Base-by-base conservation (phyloP, 2,888 invertebrate species). In the Vesta saturnalis region DNA sequence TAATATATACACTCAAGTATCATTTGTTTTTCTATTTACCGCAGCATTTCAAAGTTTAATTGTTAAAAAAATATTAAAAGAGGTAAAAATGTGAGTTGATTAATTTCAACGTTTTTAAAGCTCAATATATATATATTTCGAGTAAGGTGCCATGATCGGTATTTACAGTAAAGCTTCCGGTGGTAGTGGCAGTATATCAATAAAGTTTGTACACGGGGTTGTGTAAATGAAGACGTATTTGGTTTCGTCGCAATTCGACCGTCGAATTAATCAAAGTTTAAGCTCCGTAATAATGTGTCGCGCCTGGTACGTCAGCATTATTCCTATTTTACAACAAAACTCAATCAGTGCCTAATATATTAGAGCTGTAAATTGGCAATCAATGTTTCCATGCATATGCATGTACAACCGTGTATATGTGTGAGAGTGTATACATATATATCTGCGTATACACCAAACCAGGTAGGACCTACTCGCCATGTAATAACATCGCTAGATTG, bases 361-460 rank as follows among this genome's bases (percentile, higher is more conserved):
- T 85, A 84, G 83, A 84, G 84, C 83, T 84, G 84, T 83, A 84
- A 85, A 85, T 85, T 84, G 84, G 83, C 85, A 85, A 85, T 85
- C 85, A 84, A 84, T 84, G 84, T 84, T 84, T 83, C 82, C 83
- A 84, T 84, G 84, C 83, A 84, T 84, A 84, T 84, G 83, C 82
- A 84, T 84, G 82, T 80, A 72, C 63, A 65, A 64, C 49, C 8
- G 77, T 76, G 74, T 64, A 70, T 71, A 72, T 70, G 12, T 22
- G 49, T 54, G 54, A 22, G 54, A 14, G 54, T 49, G 63, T 56
- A 39, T 63, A 63, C 55, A 67, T 65, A 60, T 65, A 66, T 67
- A 69, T 70, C 19, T 64, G 64, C 62, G 43, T 19, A 57, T 47
- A 59, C 58, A 65, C 39, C 58, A 55, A 57, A 43, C 39, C 71